Base-by-base conservation (phyloP, 2,888 invertebrate species). In the Aleiodes alternator region DNA sequence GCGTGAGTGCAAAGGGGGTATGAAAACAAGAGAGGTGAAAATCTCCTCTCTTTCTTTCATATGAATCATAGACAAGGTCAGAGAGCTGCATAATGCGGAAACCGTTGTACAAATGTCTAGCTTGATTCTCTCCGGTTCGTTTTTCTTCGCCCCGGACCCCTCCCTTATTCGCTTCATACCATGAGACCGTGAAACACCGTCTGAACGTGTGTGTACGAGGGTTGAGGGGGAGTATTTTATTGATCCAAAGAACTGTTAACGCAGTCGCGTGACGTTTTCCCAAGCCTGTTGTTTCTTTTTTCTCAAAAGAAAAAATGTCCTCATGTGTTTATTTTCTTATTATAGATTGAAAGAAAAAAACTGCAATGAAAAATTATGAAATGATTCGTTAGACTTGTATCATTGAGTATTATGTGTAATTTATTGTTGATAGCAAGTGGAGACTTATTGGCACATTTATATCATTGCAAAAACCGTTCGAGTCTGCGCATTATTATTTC, bases 401-500 rank as follows among this genome's bases (percentile, higher is more conserved):
- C 43, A 43, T 43, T 43, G 43, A 43, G 43, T 0, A 43, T 43
- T 9, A 43, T 43, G 9, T 3, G 43, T 9, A 9, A 43, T 43
- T 43, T 43, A 8, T 43, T 9, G 43, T 9, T 43, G 43, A 43
- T 55, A 8, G 55, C 6, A n/a, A n/a, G 53, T n/a, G 2, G 34
- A 12, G 34, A 61, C 6, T 38, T 61, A 38, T 38, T 34, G 14
- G 9, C 4, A 14, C n/a, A 1, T 61, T 34, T 61, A 4, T 55
- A 43, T 9, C 43, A 8, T 9, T 16, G 55, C 14, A 16, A 64
- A 64, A 34, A 16, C 16, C 11, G 80, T 69, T 77, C 85, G 86
- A 86, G 82, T 83, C 83, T 86, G 86, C 86, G 86, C 86, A 69
- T 75, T 59, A 34, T 38, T 57, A 31, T 23, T 8, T 48, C 16